Evolutionary conservation across 1,140 invertebrate species (phyloP), one percentile per base, ranked within the genome.

Genomic region (Eriosoma lanigerum): DNA sequence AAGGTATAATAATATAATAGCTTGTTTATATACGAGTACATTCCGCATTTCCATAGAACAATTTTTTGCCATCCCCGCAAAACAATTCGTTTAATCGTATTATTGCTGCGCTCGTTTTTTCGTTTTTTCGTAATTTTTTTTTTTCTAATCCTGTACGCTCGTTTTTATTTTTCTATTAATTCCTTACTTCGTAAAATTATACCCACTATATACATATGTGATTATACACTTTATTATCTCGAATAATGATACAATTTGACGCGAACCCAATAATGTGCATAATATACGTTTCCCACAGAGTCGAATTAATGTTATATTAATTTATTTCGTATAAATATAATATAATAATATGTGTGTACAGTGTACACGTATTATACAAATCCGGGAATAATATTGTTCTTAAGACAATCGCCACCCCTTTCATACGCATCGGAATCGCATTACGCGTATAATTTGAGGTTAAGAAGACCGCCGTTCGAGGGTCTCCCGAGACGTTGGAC

Each of bases 401-500:
- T 58, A 32, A 52, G 15, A 52, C 32, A 38, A 38, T 38, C 19
- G 4, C 21, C 29, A 8, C n/a, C 26, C 6, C 13, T 12, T 1
- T 17, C 24, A 15, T 56, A 50, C 54, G 38, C 72, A 75, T 75
- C 72, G 72, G 24, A 52, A 50, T 72, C 68, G 48, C 68, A 72
- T 72, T 52, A 72, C 26, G 17, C 3, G 50, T 5, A 32, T 75
- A 56, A 56, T 75, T 56, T 32, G 72, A 38, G 52, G 50, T 75
- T 56, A 38, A 38, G 19, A 56, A 19, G 52, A 46, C 44, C 21
- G 3, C 3, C 9, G 24, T 19, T 32, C 24, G 15, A 3, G 46
- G 58, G 68, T 72, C 68, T 17, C 68, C 12, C 48, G 68, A 72
- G 68, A 72, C 68, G 68, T 72, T 72, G 48, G 68, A 72, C 68